Evolutionary conservation across 1,140 invertebrate species (phyloP), one percentile per base, ranked within the genome.

Genomic region (Orius laevigatus): DNA sequence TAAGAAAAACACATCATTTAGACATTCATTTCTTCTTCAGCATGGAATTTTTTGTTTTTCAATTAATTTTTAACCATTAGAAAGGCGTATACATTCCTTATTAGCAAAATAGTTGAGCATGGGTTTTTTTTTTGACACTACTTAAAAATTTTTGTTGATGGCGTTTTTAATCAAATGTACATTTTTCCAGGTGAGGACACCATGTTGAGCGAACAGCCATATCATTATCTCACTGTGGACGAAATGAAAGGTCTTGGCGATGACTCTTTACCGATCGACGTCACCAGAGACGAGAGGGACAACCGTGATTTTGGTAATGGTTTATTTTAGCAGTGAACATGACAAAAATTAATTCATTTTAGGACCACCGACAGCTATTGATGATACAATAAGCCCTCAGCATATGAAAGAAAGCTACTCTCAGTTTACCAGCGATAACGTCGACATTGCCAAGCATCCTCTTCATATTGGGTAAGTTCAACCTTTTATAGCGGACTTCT

Each of bases 241-340:
- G 82, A 93, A 61, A 92, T 93, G 88, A 93, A 93, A 66, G 88
- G 83, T 50, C 66, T 94, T 32, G 84, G 88, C 39, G 89, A 94
- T 60, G 89, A 94, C 67, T 92, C 88, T 3, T 66, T 92, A 33
- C 88, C 87, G 0, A 91, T 92, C 55, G 88, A 93, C 60, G 87
- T 91, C 8, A 90, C 85, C 1, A 75, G 84, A 52, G 88, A 93
- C 58, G 87, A 91, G 62, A 72, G 82, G 9, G 74, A 79, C 10
- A 78, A 81, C 48, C n/a, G 43, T 2, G 48, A 39, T 32, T 19
- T 49, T 4, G 48, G 48, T 49, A 49, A 41, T n/a, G 48, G 18
- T 19, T 10, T 14, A 48, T 25, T 4, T 25, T 25, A 3, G 8
- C 3, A 25, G 3, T 16, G 36, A 38, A 4, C 5, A 38, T 38